Conservation (phyloP, 2,113 vertebrate species). For the Sisor rabdophorus region DNA sequence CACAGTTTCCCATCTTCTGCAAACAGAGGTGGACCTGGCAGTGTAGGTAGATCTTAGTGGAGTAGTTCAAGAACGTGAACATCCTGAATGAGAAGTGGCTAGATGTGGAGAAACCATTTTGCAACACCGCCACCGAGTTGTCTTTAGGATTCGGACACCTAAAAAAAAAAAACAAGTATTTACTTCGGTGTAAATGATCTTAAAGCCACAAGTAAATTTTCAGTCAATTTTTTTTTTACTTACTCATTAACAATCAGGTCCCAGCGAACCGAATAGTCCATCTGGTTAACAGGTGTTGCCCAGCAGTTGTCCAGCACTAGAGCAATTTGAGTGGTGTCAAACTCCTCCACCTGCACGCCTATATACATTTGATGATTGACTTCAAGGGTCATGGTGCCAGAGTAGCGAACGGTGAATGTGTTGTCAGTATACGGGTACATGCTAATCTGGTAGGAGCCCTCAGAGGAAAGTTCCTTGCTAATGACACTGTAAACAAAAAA, state of each 20-base stretch:
- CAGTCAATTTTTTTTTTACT: no score
- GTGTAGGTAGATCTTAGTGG: conserved; percentile 59
- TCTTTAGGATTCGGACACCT: conserved; percentile 64
- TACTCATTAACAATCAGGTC: conserved; percentile 51
- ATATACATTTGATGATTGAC: conserved; percentile 45
- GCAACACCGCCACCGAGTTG: conserved; percentile 53
- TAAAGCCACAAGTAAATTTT: no score
- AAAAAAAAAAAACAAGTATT: neutral
- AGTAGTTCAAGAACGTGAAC: conserved; percentile 56
- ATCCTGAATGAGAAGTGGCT: conserved; percentile 64
- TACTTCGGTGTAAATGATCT: no score
- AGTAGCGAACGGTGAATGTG: conserved; percentile 18
- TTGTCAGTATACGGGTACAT: conserved; percentile 45
- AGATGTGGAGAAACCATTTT: conserved; percentile 58
- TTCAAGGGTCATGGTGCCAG: neutral
- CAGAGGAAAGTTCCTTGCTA: conserved; percentile 25
- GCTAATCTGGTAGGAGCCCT: conserved; percentile 32
- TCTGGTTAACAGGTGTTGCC: conserved; percentile 44
- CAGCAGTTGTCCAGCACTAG: conserved; percentile 50
- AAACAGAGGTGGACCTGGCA: conserved; percentile 63
- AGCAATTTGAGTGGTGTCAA: conserved; percentile 33
- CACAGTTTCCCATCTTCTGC: conserved; percentile 40
- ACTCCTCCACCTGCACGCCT: conserved; percentile 30
- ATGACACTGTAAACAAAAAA: conserved; percentile 38
- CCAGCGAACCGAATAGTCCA: conserved; percentile 34